Conservation (phyloP, 2,888 invertebrate genomes). For the Phlogophora meticulosa region DNA sequence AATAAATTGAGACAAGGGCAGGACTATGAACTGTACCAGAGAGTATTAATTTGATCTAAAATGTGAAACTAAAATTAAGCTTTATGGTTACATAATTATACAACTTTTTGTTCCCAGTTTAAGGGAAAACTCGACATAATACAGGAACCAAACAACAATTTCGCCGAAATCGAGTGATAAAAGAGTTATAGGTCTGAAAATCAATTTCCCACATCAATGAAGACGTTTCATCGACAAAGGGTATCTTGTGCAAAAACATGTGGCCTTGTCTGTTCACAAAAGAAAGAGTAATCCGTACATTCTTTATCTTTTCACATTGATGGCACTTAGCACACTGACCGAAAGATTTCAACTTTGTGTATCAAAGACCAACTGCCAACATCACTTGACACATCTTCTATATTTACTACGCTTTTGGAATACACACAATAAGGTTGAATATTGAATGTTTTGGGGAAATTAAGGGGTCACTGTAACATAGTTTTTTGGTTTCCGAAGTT, state of each 20-base stretch:
- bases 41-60: no score
- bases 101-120: no score
- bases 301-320: conserved; percentile 36
- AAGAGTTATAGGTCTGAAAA: background rate
- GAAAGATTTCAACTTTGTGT: conserved; percentile 45
- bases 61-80: no score
- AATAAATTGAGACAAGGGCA: no score
- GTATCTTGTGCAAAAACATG: background rate
- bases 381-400: background rate
- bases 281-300: conserved; percentile 8
- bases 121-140: no score
- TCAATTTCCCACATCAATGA: background rate
- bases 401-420: background rate
- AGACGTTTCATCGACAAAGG: background rate
- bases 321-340: conserved; percentile 42
- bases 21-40: no score
- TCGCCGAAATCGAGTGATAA: background rate
- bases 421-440: fast-evolving
- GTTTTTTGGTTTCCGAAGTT: conserved; percentile 13
- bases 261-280: conserved; percentile 16
- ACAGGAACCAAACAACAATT: no score
- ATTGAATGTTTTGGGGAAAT: background rate
- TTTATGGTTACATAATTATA: no score
- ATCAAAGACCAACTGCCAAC: conserved; percentile 14
- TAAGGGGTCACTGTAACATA: background rate